These are phyloP conservation scores for Hippasteria phrygiana DNA, from an alignment of 53 echinoderm and acorn worm species.

Conservation along the genomic window DNA sequence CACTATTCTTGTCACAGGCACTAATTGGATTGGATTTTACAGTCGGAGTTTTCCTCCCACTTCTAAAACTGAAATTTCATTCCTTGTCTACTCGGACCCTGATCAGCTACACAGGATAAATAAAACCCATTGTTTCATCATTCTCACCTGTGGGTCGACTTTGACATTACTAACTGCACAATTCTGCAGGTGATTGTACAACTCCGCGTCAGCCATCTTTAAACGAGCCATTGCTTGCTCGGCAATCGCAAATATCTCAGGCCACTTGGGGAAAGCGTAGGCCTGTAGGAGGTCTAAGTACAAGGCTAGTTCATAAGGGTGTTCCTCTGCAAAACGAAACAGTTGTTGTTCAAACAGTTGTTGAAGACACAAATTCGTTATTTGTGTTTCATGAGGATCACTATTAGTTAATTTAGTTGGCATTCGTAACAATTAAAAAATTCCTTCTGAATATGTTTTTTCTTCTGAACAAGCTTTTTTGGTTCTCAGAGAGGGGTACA, in stretches of 20 bases:
- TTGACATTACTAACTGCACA: conserved; percentile 77
- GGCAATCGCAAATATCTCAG: conserved; percentile 78
- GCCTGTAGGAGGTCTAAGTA: conserved; percentile 75
- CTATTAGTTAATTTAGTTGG: no score
- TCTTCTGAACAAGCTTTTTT: no score
- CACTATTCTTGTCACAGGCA: no score
- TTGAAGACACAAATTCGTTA: no score
- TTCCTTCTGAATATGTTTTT: no score
- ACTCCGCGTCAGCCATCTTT: conserved; percentile 57
- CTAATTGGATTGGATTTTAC: no score
- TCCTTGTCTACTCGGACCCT: no score
- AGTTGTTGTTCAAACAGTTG: background rate
- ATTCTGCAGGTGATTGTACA: conserved; percentile 68
- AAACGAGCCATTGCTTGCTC: conserved; percentile 72
- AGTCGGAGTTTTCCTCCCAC: no score
- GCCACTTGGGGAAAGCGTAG: conserved; percentile 80
- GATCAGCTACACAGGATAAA: background rate
- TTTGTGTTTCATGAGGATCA: background rate
- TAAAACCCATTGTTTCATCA: background rate
- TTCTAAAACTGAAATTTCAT: no score
- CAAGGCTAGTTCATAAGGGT: conserved; percentile 83
- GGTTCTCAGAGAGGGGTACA: no score
- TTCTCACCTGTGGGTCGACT: conserved; percentile 77
- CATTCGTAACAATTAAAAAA: no score
- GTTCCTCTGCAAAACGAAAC: conserved; percentile 69